These are phyloP conservation scores for Lepidurus couesii DNA, from an alignment of 1,140 invertebrate genomes.

Conservation along the genomic window DNA sequence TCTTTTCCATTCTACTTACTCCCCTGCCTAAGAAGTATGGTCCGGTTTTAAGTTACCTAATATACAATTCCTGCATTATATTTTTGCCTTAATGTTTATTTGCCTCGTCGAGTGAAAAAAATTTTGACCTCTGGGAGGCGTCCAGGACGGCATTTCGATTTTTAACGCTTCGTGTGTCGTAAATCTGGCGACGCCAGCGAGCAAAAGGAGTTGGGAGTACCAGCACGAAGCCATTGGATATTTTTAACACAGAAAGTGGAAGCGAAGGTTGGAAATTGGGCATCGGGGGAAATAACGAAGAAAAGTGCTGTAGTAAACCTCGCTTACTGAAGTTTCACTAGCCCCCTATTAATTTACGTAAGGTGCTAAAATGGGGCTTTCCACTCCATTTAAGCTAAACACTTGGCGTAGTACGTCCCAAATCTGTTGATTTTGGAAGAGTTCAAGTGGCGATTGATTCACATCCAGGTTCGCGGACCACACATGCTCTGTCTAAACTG, in stretches of 20 bases:
- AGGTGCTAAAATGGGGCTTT: not conserved
- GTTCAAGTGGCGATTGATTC: not conserved
- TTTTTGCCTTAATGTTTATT: not conserved
- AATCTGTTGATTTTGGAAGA: not conserved
- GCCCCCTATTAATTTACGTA: not conserved
- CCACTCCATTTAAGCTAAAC: not conserved
- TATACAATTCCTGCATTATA: conserved; percentile 16
- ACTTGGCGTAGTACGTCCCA: not conserved
- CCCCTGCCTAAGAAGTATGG: conserved; percentile 14
- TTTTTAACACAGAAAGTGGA: conserved; percentile 5
- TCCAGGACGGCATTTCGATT: not conserved
- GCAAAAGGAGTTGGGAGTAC: not conserved
- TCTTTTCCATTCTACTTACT: conserved; percentile 4
- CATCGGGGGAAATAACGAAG: not conserved
- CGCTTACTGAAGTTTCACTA: not conserved
- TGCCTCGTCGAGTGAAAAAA: too few relatives aligned
- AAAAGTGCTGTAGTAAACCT: not conserved
- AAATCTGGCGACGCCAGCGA: not conserved
- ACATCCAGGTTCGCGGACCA: not conserved
- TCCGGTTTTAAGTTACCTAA: conserved; percentile 17
- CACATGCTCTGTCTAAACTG: not conserved
- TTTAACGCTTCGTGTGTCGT: not conserved
- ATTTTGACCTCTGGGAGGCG: too few relatives aligned
- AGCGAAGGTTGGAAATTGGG: not conserved
- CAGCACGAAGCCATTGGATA: not conserved